These are phyloP conservation scores for Odontothrips loti DNA, from an alignment of 2,888 invertebrate genomes.

Conservation along the genomic window DNA sequence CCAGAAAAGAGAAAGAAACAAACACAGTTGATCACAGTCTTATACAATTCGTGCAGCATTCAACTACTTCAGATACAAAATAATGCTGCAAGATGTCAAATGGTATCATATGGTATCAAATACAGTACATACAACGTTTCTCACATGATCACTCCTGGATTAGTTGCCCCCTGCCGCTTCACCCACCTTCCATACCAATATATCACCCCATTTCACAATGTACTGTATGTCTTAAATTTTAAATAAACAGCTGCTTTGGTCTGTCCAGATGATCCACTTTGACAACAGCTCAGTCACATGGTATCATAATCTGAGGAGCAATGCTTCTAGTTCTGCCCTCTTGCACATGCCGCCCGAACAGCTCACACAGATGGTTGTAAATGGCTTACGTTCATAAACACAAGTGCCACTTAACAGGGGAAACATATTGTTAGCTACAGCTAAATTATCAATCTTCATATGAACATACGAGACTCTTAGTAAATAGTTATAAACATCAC, in stretches of 20 bases:
- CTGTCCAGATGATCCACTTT: constrained; percentile 17
- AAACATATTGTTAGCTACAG: neutral
- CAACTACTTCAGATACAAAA: constrained; percentile 12
- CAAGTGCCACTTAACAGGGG: neutral
- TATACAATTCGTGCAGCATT: constrained; percentile 25
- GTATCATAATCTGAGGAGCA: neutral
- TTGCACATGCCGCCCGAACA: neutral
- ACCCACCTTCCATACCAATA: too few species aligned
- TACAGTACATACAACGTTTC: neutral
- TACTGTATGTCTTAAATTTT: constrained; percentile 2
- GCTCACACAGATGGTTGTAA: neutral
- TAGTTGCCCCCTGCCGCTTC: too few species aligned
- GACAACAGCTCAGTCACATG: constrained; percentile 20
- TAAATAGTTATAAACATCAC: neutral
- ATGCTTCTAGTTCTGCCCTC: neutral
- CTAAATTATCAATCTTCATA: neutral
- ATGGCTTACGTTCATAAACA: neutral
- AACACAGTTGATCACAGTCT: constrained; percentile 26
- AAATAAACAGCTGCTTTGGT: constrained; percentile 7
- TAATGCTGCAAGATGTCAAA: constrained; percentile 14
- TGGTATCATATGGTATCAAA: constrained; percentile 20
- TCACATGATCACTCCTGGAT: neutral
- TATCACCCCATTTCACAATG: neutral
- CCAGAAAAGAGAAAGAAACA: constrained; percentile 8
- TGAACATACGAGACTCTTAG: neutral